A percentile compares a stretch with the other conserved stretches of the same genome.
Evolutionary conservation across 2,888 invertebrate species (phyloP).

Genomic region (Tipula vernalis): DNA sequence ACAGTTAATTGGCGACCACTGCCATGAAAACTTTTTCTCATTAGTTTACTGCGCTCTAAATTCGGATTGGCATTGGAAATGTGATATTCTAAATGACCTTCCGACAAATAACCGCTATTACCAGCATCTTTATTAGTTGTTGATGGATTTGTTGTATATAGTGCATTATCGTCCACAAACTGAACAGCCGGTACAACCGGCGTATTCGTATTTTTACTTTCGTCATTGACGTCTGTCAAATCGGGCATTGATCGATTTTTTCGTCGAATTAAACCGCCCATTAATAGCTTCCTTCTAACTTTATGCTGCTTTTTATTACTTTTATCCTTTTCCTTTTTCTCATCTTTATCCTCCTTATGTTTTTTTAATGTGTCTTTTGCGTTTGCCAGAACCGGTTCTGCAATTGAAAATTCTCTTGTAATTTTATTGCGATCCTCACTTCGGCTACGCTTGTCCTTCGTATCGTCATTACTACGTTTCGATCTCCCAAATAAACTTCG

Average conservation of each 20-base stretch:
- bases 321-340: conserved; percentile 57
- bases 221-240: conserved; percentile 56
- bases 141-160: conserved; percentile 46
- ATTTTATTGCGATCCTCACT: conserved; percentile 77
- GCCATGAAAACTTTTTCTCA: conserved; percentile 81
- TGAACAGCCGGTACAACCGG: conserved; percentile 20
- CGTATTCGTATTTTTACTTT: conserved; percentile 27
- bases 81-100: conserved; percentile 70
- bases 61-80: conserved; percentile 61
- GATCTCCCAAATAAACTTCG: conserved; percentile 54
- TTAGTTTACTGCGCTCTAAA: conserved; percentile 71
- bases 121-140: conserved; percentile 29
- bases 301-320: conserved; percentile 82
- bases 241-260: conserved; percentile 90
- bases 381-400: conserved; percentile 41
- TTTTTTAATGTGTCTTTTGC: conserved; percentile 41
- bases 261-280: conserved; percentile 78
- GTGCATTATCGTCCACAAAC: conserved; percentile 63
- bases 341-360: conserved; percentile 46
- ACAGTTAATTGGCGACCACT: conserved; percentile 71
- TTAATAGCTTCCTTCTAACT: conserved; percentile 70
- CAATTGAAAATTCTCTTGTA: conserved; percentile 56
- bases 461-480: conserved; percentile 53
- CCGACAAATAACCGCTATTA: conserved; percentile 69
- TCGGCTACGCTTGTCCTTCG: conserved; percentile 63